Conservation (phyloP, 2,113 vertebrate genomes). For the Ceyx cyanopectus region DNA sequence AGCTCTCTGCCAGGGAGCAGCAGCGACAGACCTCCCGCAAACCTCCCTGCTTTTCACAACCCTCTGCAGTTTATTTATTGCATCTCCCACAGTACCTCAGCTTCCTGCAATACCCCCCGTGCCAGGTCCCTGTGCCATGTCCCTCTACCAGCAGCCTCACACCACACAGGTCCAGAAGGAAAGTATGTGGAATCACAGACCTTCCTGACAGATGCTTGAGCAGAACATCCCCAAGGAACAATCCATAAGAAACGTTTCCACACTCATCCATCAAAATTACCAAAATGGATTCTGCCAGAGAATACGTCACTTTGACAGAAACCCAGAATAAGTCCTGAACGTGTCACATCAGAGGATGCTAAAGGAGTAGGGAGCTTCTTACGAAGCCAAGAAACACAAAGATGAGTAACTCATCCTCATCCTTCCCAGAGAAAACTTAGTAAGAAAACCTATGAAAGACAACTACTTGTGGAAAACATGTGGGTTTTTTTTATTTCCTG, state of each 20-base stretch:
- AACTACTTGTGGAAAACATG: not conserved
- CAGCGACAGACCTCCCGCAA: not conserved
- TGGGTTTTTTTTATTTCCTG: not conserved
- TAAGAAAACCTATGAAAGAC: not conserved
- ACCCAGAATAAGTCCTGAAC: not conserved
- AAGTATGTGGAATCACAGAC: not conserved
- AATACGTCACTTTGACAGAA: not conserved
- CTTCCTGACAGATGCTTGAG: fast-evolving
- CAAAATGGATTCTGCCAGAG: not conserved
- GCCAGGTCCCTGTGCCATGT: not conserved
- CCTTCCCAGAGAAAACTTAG: not conserved
- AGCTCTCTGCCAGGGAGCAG: not conserved
- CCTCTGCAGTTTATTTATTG: not conserved
- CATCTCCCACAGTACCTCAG: fast-evolving
- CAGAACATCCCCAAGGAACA: not conserved
- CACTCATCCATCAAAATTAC: not conserved
- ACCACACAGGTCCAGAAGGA: fast-evolving
- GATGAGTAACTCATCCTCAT: not conserved
- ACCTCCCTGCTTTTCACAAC: not conserved
- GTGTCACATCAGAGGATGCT: not conserved
- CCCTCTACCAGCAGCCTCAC: not conserved
- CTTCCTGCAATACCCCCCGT: not conserved
- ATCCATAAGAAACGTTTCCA: not conserved
- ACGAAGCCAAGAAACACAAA: not conserved
- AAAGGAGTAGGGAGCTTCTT: not conserved